A percentile compares a stretch with the other conserved stretches of the same genome.
These are phyloP conservation scores for Nipponia nippon DNA, from an alignment of 2,113 vertebrate species.

Conservation along the genomic window DNA sequence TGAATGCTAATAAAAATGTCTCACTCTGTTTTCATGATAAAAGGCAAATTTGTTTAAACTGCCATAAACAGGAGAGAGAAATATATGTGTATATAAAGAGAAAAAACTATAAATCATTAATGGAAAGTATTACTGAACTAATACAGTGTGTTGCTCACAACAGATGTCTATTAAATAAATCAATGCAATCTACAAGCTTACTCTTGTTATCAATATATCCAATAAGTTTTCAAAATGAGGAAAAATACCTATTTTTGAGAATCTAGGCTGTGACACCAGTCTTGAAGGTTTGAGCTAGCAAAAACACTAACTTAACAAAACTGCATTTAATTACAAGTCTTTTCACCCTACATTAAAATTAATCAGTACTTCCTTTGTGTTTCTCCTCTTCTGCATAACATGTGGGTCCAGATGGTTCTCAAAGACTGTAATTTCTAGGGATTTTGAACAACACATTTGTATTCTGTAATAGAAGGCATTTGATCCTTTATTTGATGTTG, in stretches of 20 bases:
- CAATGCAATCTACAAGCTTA: neutral
- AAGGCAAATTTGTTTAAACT: neutral
- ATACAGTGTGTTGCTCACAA: conserved; percentile 2
- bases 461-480: conserved; percentile 54
- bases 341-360: conserved; percentile 63
- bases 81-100: neutral
- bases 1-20: neutral
- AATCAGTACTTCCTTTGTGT: conserved; percentile 48
- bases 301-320: conserved; percentile 29
- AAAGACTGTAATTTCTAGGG: conserved; percentile 55
- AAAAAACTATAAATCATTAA: neutral
- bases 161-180: neutral
- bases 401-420: conserved; percentile 58
- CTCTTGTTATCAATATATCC: neutral
- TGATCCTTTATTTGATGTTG: conserved; percentile 67
- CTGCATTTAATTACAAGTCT: conserved; percentile 43
- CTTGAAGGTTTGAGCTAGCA: conserved; percentile 8
- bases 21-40: neutral
- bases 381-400: conserved; percentile 45
- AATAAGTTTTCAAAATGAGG: neutral
- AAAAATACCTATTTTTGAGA: neutral
- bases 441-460: conserved; percentile 62
- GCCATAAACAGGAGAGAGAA: neutral
- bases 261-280: neutral
- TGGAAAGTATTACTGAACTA: conserved; percentile 22